Base-by-base conservation (phyloP, 2,113 vertebrate genomes). In the Dinomys branickii region DNA sequence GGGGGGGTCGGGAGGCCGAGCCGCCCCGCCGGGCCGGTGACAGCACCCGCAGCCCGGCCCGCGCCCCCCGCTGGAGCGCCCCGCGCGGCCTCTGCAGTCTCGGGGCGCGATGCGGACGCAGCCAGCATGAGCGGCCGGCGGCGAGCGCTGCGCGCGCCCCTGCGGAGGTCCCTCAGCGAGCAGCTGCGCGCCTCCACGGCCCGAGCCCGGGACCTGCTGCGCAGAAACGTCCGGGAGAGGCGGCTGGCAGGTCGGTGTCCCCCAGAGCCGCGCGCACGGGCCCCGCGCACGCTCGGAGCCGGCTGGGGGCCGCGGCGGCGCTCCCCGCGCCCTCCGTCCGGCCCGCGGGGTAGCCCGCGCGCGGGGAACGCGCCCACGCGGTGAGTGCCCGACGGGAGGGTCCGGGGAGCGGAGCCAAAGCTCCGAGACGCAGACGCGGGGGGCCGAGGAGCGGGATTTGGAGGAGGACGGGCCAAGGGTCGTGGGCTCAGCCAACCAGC, bases 171-270 rank as follows among this genome's bases (percentile, higher is more conserved):
- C 19, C 98, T 99, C 97, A 99, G 99, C 95, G 99, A 99, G 97
- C 99, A 99, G 98, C 92, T 99, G 92, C 99, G 99, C 96, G 99
- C 99, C 98, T 99, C 99, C 98, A 99, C 99, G 33, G 98, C 99
- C 98, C 99, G 99, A 99, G 99, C 99, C 96, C 99, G 99, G 99
- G 99, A 99, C 95, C 97, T 99, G 97, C 99, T 99, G 86, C 99
- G 99, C 99, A 99, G 92, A 94, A 99, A 98, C 95, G 99, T 99
- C 97, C 98, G 99, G 10, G 99, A 99, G 98, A 98, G 99, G 95
- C 99, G 99, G n/a, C 98, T 99, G 97, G 99, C 99, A 99, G 99
- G 99, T 99, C 98, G 98, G 99, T 99, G 94, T 33, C n/a, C 85
- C 75, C 47, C 35, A 1, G 69, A 33, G 63, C 1, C 11, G n/a